These are phyloP conservation scores for Archips crataeganus DNA, from an alignment of 2,888 invertebrate species.

Conservation along the genomic window DNA sequence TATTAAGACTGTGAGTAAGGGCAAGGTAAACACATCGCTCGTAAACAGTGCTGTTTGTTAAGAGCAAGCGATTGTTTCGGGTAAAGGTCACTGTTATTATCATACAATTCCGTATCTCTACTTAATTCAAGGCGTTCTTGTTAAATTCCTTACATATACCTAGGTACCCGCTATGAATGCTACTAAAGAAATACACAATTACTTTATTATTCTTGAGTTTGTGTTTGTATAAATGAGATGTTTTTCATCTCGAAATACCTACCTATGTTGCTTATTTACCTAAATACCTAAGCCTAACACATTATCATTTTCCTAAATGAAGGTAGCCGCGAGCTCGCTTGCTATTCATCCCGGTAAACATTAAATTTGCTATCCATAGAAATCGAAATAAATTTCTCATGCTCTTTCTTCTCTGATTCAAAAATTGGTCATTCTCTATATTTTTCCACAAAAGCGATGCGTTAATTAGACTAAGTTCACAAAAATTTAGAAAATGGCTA, in stretches of 20 bases:
- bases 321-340: too few species aligned
- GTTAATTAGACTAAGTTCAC: too few species aligned
- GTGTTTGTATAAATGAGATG: background rate
- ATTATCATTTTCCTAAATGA: too few species aligned
- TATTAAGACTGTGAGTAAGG: background rate
- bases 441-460: too few species aligned
- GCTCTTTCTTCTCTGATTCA: too few species aligned
- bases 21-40: background rate
- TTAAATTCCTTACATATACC: background rate
- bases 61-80: conserved; percentile 38
- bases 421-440: too few species aligned
- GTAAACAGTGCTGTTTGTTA: conserved; percentile 24
- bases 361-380: too few species aligned
- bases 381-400: too few species aligned
- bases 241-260: background rate
- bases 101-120: conserved; percentile 37
- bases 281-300: too few species aligned
- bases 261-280: too few species aligned
- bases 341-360: too few species aligned
- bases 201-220: background rate
- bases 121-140: conserved; percentile 60
- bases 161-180: background rate
- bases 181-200: background rate
- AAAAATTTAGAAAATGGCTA: too few species aligned
- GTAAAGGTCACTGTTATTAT: conserved; percentile 37